These are phyloP conservation scores for Lasioglossum figueresi DNA, from an alignment of 2,888 invertebrate genomes.

Conservation along the genomic window DNA sequence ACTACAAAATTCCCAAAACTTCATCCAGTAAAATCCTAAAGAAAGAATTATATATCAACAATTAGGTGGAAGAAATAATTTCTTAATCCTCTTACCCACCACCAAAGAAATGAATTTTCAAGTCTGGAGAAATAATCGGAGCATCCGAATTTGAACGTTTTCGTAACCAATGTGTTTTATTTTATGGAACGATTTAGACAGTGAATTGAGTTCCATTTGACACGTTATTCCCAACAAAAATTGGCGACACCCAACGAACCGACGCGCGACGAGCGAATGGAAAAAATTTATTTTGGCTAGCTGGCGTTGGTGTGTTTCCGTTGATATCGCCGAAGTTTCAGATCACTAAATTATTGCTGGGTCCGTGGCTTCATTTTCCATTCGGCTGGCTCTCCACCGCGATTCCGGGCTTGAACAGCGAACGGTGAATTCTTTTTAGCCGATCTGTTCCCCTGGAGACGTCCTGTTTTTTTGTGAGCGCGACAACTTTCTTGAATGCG, in stretches of 20 bases:
- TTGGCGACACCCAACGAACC: background rate
- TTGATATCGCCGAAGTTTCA: background rate
- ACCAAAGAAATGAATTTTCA: too few relatives aligned
- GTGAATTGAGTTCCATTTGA: background rate
- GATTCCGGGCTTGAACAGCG: background rate
- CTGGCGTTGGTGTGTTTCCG: background rate
- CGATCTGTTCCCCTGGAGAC: constrained; percentile 20
- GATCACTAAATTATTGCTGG: constrained; percentile 1
- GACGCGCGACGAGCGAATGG: background rate
- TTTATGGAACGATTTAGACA: background rate
- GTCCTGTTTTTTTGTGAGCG: constrained; percentile 36
- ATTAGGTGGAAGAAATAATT: background rate
- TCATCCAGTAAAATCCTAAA: background rate
- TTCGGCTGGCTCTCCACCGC: constrained; percentile 47
- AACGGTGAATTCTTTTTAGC: constrained; percentile 45
- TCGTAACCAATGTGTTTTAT: background rate
- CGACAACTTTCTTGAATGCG: constrained; percentile 38
- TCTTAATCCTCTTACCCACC: too few relatives aligned
- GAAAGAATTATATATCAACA: background rate
- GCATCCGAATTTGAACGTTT: background rate
- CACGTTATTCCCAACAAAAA: background rate
- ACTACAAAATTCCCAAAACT: background rate
- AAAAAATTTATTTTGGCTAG: background rate
- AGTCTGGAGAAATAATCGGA: background rate
- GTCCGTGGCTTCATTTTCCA: constrained; percentile 37